Percentiles rank a stretch among this genome's conserved stretches.
phyloP scores from a whole-genome alignment of 2,888 invertebrate genomes.

The Polyommatus icarus region DNA sequence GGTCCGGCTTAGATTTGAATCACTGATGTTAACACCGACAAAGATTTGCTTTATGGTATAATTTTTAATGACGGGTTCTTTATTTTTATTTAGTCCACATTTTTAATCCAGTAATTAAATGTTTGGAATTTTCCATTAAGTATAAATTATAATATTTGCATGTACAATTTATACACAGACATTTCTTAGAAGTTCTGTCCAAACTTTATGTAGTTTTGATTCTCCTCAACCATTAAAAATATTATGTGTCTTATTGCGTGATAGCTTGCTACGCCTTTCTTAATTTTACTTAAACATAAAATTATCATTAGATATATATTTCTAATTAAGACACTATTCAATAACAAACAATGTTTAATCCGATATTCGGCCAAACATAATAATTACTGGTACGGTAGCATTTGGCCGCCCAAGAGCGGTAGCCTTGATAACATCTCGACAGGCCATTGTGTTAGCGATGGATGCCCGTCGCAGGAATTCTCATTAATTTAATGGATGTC shows the following conservation, averaged over 20 bases:
- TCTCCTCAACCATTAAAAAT: no score
- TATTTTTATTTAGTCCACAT: background rate
- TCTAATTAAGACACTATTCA: background rate
- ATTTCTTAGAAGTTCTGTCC: no score
- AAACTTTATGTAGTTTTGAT: no score
- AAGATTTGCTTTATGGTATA: constrained; percentile 9
- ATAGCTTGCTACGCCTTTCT: no score
- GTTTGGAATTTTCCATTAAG: background rate
- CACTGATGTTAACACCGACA: constrained; percentile 11
- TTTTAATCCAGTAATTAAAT: background rate
- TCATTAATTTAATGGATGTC: constrained; percentile 57
- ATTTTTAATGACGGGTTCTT: background rate
- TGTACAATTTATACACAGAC: background rate
- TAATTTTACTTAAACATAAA: background rate
- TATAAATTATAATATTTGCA: background rate
- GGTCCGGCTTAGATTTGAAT: constrained; percentile 5
- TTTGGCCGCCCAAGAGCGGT: constrained; percentile 44
- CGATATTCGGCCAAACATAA: constrained; percentile 9
- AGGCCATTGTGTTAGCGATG: constrained; percentile 51
- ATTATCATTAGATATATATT: background rate
- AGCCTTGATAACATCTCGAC: constrained; percentile 56
- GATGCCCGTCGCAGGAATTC: constrained; percentile 51
- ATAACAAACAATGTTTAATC: background rate
- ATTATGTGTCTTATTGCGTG: no score
- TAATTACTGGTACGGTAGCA: constrained; percentile 30